Conservation (phyloP, 2,888 invertebrate genomes). For the Drosophila recens region DNA sequence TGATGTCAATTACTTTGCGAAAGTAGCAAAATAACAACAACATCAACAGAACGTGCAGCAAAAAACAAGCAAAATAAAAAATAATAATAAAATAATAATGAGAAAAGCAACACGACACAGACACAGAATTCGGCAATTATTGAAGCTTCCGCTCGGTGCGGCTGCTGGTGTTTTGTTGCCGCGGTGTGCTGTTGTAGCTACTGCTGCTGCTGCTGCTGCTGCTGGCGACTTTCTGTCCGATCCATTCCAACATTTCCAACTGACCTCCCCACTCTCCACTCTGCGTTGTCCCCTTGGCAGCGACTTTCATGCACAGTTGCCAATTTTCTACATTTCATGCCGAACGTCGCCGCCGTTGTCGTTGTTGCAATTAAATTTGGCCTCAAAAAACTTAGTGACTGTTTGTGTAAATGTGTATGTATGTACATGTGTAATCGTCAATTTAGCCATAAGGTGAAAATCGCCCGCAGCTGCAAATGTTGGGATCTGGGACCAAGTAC, state of each 20-base stretch:
- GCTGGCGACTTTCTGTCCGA: conserved; percentile 54
- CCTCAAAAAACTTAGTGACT: conserved; percentile 64
- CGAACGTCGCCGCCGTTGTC: conserved; percentile 44
- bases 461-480: conserved; percentile 45
- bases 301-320: conserved; percentile 52
- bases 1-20: conserved; percentile 72
- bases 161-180: conserved; percentile 1
- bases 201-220: conserved; percentile 40
- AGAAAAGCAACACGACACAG: conserved; percentile 40
- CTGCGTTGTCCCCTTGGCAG: conserved; percentile 36
- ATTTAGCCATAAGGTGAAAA: conserved; percentile 62
- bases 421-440: conserved; percentile 36
- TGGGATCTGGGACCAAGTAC: conserved; percentile 24
- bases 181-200: neutral
- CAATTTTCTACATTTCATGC: conserved; percentile 69
- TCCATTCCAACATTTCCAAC: conserved; percentile 40
- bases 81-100: conserved; percentile 55
- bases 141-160: conserved; percentile 40
- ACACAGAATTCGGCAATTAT: conserved; percentile 52
- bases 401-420: conserved; percentile 23
- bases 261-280: neutral
- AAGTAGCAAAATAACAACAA: conserved; percentile 49
- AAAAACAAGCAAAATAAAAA: conserved; percentile 30
- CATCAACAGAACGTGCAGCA: conserved; percentile 5
- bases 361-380: conserved; percentile 76